These are phyloP conservation scores for Gymnoscelis rufifasciata DNA, from an alignment of 2,888 invertebrate species.

Conservation along the genomic window DNA sequence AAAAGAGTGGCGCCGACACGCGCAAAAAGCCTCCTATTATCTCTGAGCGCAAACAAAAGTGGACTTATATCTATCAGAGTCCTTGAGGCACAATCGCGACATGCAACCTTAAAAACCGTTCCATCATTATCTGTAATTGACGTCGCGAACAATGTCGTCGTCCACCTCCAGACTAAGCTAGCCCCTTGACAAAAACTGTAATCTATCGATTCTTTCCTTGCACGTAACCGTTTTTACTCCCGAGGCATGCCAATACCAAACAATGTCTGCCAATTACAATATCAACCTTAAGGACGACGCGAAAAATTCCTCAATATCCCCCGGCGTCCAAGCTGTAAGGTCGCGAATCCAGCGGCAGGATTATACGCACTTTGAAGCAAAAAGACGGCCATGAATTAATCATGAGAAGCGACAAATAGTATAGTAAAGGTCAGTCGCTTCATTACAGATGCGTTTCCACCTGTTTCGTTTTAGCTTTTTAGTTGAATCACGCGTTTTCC, in stretches of 20 bases:
- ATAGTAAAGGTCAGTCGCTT: constrained; percentile 68
- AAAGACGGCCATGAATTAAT: constrained; percentile 68
- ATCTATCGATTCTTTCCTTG: constrained; percentile 69
- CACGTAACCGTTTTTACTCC: constrained; percentile 62
- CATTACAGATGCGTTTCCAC: constrained; percentile 60
- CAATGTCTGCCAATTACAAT: constrained; percentile 55
- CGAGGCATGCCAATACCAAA: constrained; percentile 61
- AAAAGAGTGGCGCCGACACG: constrained; percentile 18
- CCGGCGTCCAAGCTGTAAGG: constrained; percentile 33
- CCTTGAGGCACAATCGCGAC: constrained; percentile 47
- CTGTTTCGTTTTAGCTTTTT: constrained; percentile 62
- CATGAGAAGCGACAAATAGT: constrained; percentile 72
- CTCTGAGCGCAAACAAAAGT: constrained; percentile 22
- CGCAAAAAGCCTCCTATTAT: constrained; percentile 21
- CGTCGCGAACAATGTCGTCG: constrained; percentile 65
- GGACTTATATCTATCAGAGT: constrained; percentile 33
- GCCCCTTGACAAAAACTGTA: constrained; percentile 61
- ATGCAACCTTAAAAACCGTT: constrained; percentile 51
- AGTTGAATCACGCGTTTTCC: constrained; percentile 23
- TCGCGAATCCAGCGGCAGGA: constrained; percentile 32
- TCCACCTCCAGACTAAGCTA: constrained; percentile 36
- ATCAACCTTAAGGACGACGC: constrained; percentile 51
- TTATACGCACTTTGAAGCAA: constrained; percentile 61
- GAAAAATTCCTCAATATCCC: constrained; percentile 36
- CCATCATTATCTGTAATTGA: constrained; percentile 76